These are phyloP conservation scores for Drosophila lini DNA, from an alignment of 1,140 invertebrate genomes.

Conservation along the genomic window DNA sequence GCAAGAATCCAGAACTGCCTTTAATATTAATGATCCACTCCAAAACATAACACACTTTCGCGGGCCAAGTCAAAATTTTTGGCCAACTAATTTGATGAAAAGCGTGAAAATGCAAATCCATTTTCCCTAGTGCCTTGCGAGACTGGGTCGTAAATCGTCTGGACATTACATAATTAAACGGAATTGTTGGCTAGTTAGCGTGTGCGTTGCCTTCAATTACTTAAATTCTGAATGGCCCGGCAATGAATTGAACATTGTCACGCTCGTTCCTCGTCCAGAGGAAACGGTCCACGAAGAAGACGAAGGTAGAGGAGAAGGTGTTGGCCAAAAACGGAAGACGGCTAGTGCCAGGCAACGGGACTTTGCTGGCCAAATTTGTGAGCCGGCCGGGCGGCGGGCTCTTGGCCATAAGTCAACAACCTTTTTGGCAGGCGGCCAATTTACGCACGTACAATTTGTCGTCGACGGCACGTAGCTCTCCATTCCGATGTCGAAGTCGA, in stretches of 20 bases:
- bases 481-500: conserved; percentile 23
- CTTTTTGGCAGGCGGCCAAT: conserved; percentile 73
- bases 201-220: conserved; percentile 74
- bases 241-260: conserved; percentile 80
- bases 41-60: conserved; percentile 18
- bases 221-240: conserved; percentile 77
- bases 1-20: not conserved
- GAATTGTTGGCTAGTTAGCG: conserved; percentile 64
- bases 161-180: conserved; percentile 76
- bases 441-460: conserved; percentile 79
- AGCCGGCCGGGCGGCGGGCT: conserved; percentile 36
- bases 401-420: conserved; percentile 74
- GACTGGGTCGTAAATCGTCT: conserved; percentile 62
- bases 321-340: conserved; percentile 45
- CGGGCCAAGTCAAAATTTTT: conserved; percentile 6
- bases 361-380: conserved; percentile 57
- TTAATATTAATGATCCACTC: conserved; percentile 15
- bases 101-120: conserved; percentile 73
- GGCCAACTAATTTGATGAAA: conserved; percentile 57
- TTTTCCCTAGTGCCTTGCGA: conserved; percentile 30
- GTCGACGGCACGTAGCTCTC: conserved; percentile 52
- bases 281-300: conserved; percentile 53
- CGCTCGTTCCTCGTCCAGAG: conserved; percentile 55
- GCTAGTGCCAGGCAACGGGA: conserved; percentile 58
- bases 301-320: not conserved